phyloP scores from a whole-genome alignment of 2,797 vertebrate genomes.

The Kryptopterus vitreolus region DNA sequence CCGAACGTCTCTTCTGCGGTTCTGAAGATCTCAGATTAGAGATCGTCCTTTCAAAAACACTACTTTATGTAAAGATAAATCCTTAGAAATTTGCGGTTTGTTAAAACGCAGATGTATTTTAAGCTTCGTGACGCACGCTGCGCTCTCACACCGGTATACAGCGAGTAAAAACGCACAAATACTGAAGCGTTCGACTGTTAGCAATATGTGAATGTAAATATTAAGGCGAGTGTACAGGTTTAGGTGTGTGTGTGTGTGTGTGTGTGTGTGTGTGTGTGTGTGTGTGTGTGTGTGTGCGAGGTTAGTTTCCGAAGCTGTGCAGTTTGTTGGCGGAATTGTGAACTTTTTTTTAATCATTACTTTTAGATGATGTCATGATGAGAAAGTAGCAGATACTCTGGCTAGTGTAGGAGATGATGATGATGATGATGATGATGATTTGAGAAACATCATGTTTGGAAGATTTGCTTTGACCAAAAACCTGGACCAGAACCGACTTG shows the following conservation, averaged over 20 bases:
- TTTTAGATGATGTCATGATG: neutral
- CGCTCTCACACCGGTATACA: neutral
- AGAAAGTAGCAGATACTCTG: neutral
- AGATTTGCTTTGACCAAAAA: neutral
- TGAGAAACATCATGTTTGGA: neutral
- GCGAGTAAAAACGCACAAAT: conserved; percentile 43
- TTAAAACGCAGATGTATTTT: too few relatives aligned
- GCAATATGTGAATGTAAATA: conserved; percentile 60
- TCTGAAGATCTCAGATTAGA: neutral
- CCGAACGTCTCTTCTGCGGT: neutral
- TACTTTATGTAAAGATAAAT: too few relatives aligned
- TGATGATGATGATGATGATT: too few relatives aligned
- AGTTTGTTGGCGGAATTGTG: conserved; percentile 53
- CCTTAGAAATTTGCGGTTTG: too few relatives aligned
- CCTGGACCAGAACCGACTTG: neutral
- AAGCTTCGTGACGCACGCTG: neutral
- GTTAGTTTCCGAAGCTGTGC: conserved; percentile 34
- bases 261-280: conserved; percentile 7
- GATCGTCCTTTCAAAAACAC: neutral
- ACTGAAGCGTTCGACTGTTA: conserved; percentile 55
- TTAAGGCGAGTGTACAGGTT: conserved; percentile 34
- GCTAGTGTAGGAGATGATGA: neutral
- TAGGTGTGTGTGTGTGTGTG: conserved; percentile 21
- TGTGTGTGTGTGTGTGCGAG: neutral
- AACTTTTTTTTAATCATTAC: conserved; percentile 13